Evolutionary conservation across 2,113 vertebrate genomes (phyloP), one percentile per base, ranked within the genome.

Genomic region (Stictonetta naevosa): DNA sequence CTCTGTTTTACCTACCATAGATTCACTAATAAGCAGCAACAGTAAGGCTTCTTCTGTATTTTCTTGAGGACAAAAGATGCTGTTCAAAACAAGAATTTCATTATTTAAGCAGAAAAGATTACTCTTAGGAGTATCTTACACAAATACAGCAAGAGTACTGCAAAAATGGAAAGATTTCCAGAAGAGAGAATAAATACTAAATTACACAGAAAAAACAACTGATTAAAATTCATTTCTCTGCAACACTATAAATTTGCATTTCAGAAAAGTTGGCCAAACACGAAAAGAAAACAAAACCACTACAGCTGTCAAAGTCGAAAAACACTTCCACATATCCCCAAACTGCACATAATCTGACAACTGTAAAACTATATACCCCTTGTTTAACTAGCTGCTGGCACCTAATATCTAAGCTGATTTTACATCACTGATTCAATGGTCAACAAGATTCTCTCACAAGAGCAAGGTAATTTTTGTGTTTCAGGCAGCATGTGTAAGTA

Each of bases 21-120:
- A 99, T 95, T 99, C 99, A 88, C 99, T 99, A 95, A 99, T 99
- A 95, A 99, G 99, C 96, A 99, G 96, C 89, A 99, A 97, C 88
- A 99, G 97, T 95, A 99, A 97, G 71, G 99, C 99, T 97, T 99
- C 99, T 97, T 99, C 99, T 77, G 99, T 99, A 95, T 99, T 99
- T 97, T 99, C 99, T 98, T 99, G 99, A 95, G 99, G 99, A 98
- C 99, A 99, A 97, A 99, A 99, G 97, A 99, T 98, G 97, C 99
- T 99, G 98, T 92, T 77, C 95, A 97, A 97, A 97, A 97, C 26
- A 81, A 80, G 66, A 88, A 95, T 63, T 92, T 91, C 94, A 95
- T 92, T 90, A 97, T 58, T 93, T 93, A 86, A 93, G 56, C 71
- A 93, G 56, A 83, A 84, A 5, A 86, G 21, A 21, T 86, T 63